Conservation (phyloP, 2,113 vertebrate species). For the Podocnemis expansa region DNA sequence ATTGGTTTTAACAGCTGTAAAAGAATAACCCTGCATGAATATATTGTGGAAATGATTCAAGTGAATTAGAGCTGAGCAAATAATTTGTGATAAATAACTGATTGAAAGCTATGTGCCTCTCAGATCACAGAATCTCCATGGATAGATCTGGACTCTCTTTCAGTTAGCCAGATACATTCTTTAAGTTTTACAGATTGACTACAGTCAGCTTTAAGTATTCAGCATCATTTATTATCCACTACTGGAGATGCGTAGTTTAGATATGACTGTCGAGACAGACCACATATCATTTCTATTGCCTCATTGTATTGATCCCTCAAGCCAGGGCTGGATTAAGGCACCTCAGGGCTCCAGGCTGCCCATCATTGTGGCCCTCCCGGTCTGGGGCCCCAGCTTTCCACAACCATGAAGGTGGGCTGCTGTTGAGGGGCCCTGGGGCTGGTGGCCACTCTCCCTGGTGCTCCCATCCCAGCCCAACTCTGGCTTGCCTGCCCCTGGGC, state of each 20-base stretch:
- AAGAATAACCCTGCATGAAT: slow-evolving; percentile 65
- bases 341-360: too few relatives aligned
- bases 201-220: not conserved
- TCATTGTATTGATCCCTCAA: not conserved
- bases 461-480: too few relatives aligned
- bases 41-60: slow-evolving; percentile 38
- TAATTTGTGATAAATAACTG: not conserved
- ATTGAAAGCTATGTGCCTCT: too few relatives aligned
- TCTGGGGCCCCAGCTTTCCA: too few relatives aligned
- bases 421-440: too few relatives aligned
- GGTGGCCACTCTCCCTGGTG: too few relatives aligned
- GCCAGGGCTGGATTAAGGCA: too few relatives aligned
- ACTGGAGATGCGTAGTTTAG: not conserved
- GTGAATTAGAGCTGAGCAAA: not conserved
- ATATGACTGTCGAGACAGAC: not conserved
- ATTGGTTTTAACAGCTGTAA: slow-evolving; percentile 65
- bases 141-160: not conserved
- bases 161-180: accelerated
- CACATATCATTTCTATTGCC: not conserved
- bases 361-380: too few relatives aligned
- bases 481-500: too few relatives aligned
- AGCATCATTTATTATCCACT: not conserved
- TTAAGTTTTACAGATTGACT: accelerated
- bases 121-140: not conserved
- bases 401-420: too few relatives aligned